Percentiles rank a stretch among this genome's conserved stretches.
phyloP scores from a whole-genome alignment of 2,113 vertebrate genomes.

The Bubo bubo region DNA sequence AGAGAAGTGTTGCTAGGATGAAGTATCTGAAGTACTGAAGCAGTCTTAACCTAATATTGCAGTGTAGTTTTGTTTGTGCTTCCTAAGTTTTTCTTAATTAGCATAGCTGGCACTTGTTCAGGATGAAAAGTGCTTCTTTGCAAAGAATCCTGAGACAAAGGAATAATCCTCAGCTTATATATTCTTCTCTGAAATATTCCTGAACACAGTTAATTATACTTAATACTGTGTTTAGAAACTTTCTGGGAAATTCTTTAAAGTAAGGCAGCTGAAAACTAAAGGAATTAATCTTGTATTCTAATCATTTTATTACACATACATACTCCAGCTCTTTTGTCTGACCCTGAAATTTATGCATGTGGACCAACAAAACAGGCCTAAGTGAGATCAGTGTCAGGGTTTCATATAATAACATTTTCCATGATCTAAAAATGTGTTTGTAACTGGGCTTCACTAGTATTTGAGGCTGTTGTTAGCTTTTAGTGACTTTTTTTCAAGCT shows the following conservation, averaged over 20 bases:
- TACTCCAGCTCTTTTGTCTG: neutral
- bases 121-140: conserved; percentile 24
- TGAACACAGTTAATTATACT: conserved; percentile 37
- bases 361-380: neutral
- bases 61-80: conserved; percentile 7
- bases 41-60: neutral
- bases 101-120: conserved; percentile 11
- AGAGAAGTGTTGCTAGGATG: neutral
- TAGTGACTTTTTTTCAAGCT: neutral
- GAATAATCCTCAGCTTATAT: neutral
- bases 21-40: neutral
- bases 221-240: conserved; percentile 22
- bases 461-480: conserved; percentile 33
- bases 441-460: conserved; percentile 39
- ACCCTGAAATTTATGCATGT: neutral
- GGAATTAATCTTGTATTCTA: neutral
- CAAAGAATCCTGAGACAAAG: conserved; percentile 1
- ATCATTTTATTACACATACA: neutral
- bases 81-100: conserved; percentile 57
- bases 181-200: conserved; percentile 12
- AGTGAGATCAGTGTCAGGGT: neutral
- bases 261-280: neutral
- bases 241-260: conserved; percentile 1
- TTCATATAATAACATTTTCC: neutral
- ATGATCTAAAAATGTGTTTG: conserved; percentile 30